These are phyloP conservation scores for Standfussiana lucernea DNA, from an alignment of 2,888 invertebrate genomes.

Conservation along the genomic window DNA sequence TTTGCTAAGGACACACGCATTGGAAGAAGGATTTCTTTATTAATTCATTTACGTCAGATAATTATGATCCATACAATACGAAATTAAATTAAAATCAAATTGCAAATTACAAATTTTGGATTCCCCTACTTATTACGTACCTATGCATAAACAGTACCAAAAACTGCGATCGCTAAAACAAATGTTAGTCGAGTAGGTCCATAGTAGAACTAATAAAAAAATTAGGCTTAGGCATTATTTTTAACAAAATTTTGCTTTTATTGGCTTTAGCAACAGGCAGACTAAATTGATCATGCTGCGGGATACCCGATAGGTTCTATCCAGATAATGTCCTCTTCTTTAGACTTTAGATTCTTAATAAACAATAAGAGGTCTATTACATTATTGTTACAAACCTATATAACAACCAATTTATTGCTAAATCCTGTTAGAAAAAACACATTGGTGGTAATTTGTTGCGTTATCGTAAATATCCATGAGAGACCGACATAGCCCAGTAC, in stretches of 20 bases:
- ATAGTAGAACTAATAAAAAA: neutral
- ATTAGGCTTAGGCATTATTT: neutral
- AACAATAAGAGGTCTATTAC: too few relatives aligned
- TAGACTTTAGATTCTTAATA: neutral
- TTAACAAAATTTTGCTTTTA: neutral
- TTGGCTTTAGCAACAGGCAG: neutral
- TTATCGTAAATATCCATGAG: slow-evolving; percentile 46
- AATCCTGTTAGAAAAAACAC: slow-evolving; percentile 27
- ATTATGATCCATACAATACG: too few relatives aligned
- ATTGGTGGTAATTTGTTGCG: slow-evolving; percentile 43
- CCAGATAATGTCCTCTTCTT: neutral
- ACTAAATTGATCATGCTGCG: neutral
- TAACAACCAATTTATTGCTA: neutral
- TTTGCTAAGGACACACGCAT: neutral
- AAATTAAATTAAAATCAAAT: too few relatives aligned
- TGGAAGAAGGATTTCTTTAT: neutral
- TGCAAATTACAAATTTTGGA: too few relatives aligned
- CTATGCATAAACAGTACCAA: neutral
- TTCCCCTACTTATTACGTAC: neutral
- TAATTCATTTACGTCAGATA: too few relatives aligned
- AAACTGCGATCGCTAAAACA: neutral
- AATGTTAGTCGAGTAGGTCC: neutral
- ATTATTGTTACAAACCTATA: neutral
- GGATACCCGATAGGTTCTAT: neutral
- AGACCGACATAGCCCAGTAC: slow-evolving; percentile 45